Evolutionary conservation across 2,797 vertebrate genomes (phyloP).

Genomic region (Cyclura pinguis): DNA sequence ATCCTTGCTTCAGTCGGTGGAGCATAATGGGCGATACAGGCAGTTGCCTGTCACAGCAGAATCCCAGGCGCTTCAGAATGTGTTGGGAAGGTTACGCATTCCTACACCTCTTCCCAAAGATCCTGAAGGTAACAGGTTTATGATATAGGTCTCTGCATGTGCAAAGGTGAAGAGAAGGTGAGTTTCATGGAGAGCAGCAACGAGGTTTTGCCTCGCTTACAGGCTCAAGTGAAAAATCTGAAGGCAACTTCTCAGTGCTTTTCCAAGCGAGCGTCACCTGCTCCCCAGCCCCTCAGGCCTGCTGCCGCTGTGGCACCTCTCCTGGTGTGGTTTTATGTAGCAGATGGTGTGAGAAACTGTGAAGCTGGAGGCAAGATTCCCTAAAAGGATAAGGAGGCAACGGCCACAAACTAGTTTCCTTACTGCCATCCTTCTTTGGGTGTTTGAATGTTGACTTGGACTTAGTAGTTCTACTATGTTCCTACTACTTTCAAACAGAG

Average conservation of each 20-base stretch:
- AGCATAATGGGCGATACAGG: no score
- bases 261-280: background rate
- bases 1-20: background rate
- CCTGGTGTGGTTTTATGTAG: background rate
- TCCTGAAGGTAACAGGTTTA: background rate
- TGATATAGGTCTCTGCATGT: no score
- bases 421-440: background rate
- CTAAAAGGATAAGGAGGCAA: no score
- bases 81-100: no score
- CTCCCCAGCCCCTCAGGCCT: background rate
- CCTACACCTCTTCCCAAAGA: background rate
- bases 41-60: no score
- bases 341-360: constrained; percentile 19
- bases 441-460: no score
- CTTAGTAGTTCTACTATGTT: no score
- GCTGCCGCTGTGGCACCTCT: background rate
- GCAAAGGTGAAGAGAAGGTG: background rate
- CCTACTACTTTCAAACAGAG: no score
- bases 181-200: background rate
- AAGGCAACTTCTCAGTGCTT: background rate
- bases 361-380: background rate
- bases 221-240: background rate
- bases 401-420: background rate
- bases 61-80: background rate
- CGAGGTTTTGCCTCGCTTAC: background rate